Evolutionary conservation across 2,113 vertebrate genomes (phyloP), one percentile per base, ranked within the genome.

Genomic region (Podilymbus podiceps): DNA sequence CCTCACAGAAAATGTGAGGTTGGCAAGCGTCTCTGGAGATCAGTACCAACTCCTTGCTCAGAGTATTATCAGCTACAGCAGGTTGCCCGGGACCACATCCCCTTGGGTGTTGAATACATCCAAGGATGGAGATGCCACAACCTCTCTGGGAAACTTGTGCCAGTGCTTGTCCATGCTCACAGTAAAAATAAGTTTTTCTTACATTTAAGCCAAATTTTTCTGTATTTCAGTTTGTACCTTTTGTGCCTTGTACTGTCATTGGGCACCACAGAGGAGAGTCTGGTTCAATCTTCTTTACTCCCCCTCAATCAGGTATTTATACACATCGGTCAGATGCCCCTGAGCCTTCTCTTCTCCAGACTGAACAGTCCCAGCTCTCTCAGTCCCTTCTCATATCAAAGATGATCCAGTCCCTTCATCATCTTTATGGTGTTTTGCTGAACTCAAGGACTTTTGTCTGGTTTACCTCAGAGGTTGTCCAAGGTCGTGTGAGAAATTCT

Each of bases 51-150:
- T 8, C 23, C 21, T 64, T 93, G 21, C 9, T 71, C 33, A 50
- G n/a, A 71, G 24, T 11, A 71, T 9, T 5, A 21, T 76, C 24
- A 76, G 20, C 60, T 66, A 14, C 46, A 79, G n/a, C 17, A n/a
- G 0, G 0, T 66, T 50, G 13, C 49, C 7, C 38, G 56, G 42
- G 25, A 38, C 25, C 13, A 9, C 4, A 5, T 35, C 8, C 18
- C 18, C 9, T 24, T 53, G 23, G 69, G 69, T 55, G 31, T 16
- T 17, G 3, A 82, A 14, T 21, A 50, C 46, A 4, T 64, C 8
- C 49, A 44, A 73, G 19, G 28, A 5, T 38, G 18, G 27, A 58
- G 17, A 35, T 35, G 25, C 30, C 12, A 15, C 22, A 67, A 15
- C 31, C 31, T 53, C 38, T 59, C 38, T 62, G 78, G 28, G 3